Conservation (phyloP, 2,888 invertebrate genomes). For the Nomada fabriciana region DNA sequence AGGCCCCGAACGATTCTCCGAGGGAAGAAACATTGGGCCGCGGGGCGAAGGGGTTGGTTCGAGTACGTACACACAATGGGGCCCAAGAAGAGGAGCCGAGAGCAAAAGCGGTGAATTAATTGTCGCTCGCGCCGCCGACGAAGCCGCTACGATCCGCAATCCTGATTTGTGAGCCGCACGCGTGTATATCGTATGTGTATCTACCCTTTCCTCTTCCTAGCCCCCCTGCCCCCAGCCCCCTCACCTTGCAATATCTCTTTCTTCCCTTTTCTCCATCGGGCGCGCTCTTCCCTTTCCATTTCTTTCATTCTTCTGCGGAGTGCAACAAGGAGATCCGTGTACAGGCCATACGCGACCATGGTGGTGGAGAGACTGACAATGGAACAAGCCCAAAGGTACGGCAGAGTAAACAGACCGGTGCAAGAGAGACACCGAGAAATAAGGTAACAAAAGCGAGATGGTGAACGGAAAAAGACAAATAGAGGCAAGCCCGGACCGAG, state of each 20-base stretch:
- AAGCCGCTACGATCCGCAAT: conserved; percentile 71
- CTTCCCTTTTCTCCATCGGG: conserved; percentile 11
- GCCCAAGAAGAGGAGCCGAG: conserved; percentile 59
- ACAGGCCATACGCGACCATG: conserved; percentile 59
- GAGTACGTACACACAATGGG: conserved; percentile 65
- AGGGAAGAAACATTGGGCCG: conserved; percentile 61
- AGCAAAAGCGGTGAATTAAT: conserved; percentile 82
- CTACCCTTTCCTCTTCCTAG: conserved; percentile 39
- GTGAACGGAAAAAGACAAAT: conserved; percentile 39
- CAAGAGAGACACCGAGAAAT: conserved; percentile 36
- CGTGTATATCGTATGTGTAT: conserved; percentile 71
- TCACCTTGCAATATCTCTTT: neutral
- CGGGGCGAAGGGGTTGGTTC: conserved; percentile 39
- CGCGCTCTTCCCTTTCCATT: conserved; percentile 33
- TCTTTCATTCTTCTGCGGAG: conserved; percentile 41
- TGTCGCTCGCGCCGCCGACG: conserved; percentile 81
- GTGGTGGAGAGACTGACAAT: conserved; percentile 74
- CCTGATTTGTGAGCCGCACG: conserved; percentile 80
- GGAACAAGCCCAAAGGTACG: conserved; percentile 57
- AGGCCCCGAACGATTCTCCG: conserved; percentile 51
- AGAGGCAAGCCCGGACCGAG: conserved; percentile 29
- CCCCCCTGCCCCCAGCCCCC: conserved; percentile 17
- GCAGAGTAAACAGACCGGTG: conserved; percentile 36
- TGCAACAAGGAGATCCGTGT: conserved; percentile 65
- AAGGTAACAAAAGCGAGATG: conserved; percentile 43